Evolutionary conservation across 53 echinoderm and acorn worm genomes (phyloP).

Genomic region (Apostichopus leukothele): DNA sequence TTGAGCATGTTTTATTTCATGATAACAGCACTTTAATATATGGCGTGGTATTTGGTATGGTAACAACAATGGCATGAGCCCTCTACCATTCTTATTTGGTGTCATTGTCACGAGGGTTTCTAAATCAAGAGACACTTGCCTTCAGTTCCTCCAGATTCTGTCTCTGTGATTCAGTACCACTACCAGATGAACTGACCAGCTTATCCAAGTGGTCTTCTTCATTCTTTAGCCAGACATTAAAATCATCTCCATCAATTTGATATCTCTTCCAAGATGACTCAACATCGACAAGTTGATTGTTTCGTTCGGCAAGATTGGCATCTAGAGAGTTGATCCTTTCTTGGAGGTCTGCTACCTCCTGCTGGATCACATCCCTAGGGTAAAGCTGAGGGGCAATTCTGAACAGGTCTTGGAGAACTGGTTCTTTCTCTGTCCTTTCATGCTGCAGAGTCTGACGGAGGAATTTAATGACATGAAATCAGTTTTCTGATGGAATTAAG

Average conservation of each 20-base stretch:
- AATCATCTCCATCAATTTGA: not conserved
- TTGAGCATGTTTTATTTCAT: no score
- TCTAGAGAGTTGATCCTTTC: conserved; percentile 1
- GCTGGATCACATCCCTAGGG: not conserved
- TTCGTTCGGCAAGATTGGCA: not conserved
- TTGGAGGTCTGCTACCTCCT: not conserved
- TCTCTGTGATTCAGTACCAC: not conserved
- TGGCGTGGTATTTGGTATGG: no score
- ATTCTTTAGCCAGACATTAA: not conserved
- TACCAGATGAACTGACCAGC: not conserved
- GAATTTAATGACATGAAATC: no score
- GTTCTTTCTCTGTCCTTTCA: conserved; percentile 25
- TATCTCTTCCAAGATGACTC: not conserved
- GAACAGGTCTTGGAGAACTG: not conserved
- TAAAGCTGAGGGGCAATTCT: not conserved
- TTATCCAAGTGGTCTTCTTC: not conserved
- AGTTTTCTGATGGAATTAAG: no score
- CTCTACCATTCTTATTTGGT: no score
- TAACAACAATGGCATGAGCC: no score
- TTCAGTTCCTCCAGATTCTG: not conserved
- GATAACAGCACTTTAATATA: no score
- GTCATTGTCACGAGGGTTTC: not conserved
- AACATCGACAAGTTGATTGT: not conserved
- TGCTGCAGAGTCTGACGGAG: not conserved
- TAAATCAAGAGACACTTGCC: not conserved